phyloP scores from a whole-genome alignment of 1,140 invertebrate species.

The Drosophila persimilis region DNA sequence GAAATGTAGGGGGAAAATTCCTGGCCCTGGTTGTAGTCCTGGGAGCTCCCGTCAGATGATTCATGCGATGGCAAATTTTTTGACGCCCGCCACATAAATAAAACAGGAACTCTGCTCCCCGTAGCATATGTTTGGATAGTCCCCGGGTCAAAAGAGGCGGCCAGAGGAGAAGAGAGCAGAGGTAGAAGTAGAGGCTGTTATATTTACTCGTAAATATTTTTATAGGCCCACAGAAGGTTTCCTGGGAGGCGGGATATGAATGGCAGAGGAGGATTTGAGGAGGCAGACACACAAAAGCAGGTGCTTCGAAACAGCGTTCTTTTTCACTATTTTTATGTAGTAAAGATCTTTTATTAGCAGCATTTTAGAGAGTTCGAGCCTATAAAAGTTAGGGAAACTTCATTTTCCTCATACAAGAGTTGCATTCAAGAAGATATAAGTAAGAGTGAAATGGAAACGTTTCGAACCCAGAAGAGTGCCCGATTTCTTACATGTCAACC shows the following conservation, averaged over 20 bases:
- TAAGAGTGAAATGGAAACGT: too few relatives aligned
- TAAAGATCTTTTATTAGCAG: constrained; percentile 11
- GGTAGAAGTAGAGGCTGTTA: constrained; percentile 38
- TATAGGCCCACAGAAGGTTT: constrained; percentile 53
- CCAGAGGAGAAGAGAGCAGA: constrained; percentile 7
- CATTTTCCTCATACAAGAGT: too few relatives aligned
- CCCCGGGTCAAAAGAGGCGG: constrained; percentile 26
- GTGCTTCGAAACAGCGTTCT: too few relatives aligned
- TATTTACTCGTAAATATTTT: constrained; percentile 82
- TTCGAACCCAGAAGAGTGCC: too few relatives aligned
- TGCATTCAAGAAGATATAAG: too few relatives aligned
- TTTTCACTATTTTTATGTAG: constrained; percentile 2
- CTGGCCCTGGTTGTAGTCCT: not conserved
- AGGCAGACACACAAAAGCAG: not conserved
- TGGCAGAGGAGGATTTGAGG: not conserved
- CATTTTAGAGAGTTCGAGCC: too few relatives aligned
- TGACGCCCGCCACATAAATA: constrained; percentile 70
- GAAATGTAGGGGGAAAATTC: not conserved
- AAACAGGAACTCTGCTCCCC: constrained; percentile 35
- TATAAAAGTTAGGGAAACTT: too few relatives aligned
- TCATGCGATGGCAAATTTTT: constrained; percentile 75
- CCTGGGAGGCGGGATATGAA: too few relatives aligned
- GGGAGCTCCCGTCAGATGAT: constrained; percentile 51
- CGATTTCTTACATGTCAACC: too few relatives aligned
- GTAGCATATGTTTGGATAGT: constrained; percentile 67